A percentile compares a stretch with the other conserved stretches of the same genome.
Evolutionary conservation across 92 coral and sea anemone species (phyloP).

Genomic region (Zoanthus gigantus): DNA sequence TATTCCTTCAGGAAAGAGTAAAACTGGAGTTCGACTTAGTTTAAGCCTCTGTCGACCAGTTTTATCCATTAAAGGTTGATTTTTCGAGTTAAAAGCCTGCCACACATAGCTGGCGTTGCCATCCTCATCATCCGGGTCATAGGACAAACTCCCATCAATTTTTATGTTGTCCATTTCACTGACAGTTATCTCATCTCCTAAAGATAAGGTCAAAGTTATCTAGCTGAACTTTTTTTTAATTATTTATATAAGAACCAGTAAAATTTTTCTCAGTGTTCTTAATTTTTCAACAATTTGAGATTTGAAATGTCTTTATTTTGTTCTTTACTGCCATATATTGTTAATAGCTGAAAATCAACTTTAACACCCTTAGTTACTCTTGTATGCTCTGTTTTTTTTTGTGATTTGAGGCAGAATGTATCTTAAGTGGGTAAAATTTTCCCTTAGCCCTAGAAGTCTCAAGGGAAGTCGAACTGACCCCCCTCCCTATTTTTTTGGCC

Average conservation of each 20-base stretch:
- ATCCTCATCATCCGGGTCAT: neutral
- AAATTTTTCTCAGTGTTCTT: neutral
- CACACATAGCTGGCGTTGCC: neutral
- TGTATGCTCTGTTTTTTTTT: too few species aligned
- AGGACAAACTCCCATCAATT: neutral
- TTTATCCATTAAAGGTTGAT: neutral
- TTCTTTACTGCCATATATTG: too few species aligned
- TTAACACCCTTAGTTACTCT: too few species aligned
- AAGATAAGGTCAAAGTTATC: neutral
- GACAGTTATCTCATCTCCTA: slow-evolving; percentile 12
- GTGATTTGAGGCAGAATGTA: too few species aligned
- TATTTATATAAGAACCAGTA: neutral
- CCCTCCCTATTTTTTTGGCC: too few species aligned
- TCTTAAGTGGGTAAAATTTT: too few species aligned
- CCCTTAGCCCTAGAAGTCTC: too few species aligned
- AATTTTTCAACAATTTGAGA: neutral
- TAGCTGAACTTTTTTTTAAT: neutral
- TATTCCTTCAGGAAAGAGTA: neutral
- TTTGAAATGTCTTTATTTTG: too few species aligned
- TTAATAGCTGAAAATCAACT: too few species aligned
- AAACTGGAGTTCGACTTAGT: neutral
- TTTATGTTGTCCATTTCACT: neutral
- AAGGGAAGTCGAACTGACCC: too few species aligned
- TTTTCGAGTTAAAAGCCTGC: neutral
- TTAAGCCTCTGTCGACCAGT: neutral